phyloP scores from a whole-genome alignment of 1,140 invertebrate genomes.

The Bombus balteatus region DNA sequence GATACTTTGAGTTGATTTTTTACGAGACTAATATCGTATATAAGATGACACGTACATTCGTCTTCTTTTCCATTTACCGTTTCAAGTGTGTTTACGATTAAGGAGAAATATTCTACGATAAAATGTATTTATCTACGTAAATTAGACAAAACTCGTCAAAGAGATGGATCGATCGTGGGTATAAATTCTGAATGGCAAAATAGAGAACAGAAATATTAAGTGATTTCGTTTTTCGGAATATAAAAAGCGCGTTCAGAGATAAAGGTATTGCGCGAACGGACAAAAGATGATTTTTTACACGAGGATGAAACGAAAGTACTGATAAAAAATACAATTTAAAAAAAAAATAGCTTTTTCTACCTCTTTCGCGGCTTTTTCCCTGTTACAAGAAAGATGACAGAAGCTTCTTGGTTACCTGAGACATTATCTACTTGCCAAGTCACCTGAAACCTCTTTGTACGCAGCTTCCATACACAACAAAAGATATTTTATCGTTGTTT shows the following conservation, averaged over 20 bases:
- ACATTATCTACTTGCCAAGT: background rate
- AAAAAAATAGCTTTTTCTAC: background rate
- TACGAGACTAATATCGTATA: background rate
- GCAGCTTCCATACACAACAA: background rate
- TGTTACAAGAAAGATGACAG: background rate
- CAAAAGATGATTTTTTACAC: too few relatives aligned
- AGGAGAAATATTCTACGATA: too few relatives aligned
- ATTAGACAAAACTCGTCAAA: too few relatives aligned
- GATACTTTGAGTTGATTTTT: background rate
- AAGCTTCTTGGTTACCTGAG: background rate
- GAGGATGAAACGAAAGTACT: too few relatives aligned
- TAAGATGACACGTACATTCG: background rate
- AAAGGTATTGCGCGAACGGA: too few relatives aligned
- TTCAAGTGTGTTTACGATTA: too few relatives aligned
- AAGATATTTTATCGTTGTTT: background rate
- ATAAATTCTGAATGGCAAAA: too few relatives aligned
- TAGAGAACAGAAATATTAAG: too few relatives aligned
- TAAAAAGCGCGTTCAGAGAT: fast-evolving
- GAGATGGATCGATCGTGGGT: too few relatives aligned
- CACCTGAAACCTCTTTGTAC: background rate
- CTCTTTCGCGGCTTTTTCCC: background rate
- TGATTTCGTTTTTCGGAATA: too few relatives aligned
- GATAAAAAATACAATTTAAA: too few relatives aligned
- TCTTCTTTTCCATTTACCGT: background rate
- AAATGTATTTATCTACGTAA: too few relatives aligned